Evolutionary conservation across 1,140 invertebrate genomes (phyloP), one percentile per base, ranked within the genome.

Genomic region (Papilio xuthus): DNA sequence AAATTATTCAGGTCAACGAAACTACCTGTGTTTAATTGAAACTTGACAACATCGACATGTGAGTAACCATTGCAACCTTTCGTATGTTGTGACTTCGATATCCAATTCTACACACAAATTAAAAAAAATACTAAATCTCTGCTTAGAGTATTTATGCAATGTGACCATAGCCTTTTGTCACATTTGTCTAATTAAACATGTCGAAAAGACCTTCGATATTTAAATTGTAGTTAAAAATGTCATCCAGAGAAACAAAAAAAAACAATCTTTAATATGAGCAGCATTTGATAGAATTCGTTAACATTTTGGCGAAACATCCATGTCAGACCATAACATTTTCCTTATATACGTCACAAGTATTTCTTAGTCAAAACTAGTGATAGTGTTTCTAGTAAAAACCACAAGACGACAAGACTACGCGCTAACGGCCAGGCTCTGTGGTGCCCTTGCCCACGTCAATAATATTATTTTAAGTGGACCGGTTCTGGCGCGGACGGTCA

Each of bases 391-490:
- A 71, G 78, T 88, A 85, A 89, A 86, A 85, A 84, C 83, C 78
- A 82, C 79, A 81, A 75, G 50, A 70, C 60, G 79, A 81, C 73
- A 71, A 69, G 69, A 73, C 78, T 60, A 53, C 73, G 69, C 47
- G 50, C 73, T 79, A 67, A 78, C 56, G 63, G 70, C 74, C 80
- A 82, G 77, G 78, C 79, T 63, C 67, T 79, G 78, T 78, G 79
- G 83, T 81, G 77, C 82, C 81, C 82, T 80, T 82, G 84, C 80
- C 83, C 84, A 87, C 86, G 82, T 90, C 86, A 88, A 88, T 87
- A 88, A 90, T 89, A 89, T 89, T 82, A 87, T 86, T 88, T 86
- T 89, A 90, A 90, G 85, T 86, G 86, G 81, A 92, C 90, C 90
- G 90, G 90, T 92, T 91, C 83, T 83, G 47, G 78, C 72, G 79